phyloP scores from a whole-genome alignment of 2,797 vertebrate genomes.

The Mormyrops attenuatus region DNA sequence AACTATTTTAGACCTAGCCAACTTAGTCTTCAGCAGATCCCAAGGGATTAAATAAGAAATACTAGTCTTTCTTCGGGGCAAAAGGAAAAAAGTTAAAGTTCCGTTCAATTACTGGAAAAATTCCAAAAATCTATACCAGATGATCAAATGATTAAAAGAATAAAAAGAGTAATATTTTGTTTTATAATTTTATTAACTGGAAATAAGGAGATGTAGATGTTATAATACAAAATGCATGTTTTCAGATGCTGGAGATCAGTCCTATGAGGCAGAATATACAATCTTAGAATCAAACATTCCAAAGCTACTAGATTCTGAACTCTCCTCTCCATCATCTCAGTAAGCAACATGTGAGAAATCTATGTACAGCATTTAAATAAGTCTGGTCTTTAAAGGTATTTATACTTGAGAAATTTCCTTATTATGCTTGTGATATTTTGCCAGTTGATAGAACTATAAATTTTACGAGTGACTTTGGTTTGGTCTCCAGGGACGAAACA shows the following conservation, averaged over 20 bases:
- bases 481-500: background rate
- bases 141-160: background rate
- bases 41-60: background rate
- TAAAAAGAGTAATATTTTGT: background rate
- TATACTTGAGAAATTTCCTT: background rate
- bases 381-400: background rate
- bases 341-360: background rate
- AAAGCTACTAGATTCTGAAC: background rate
- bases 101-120: background rate
- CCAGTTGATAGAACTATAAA: background rate
- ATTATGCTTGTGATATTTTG: background rate
- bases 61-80: background rate
- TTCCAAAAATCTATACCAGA: background rate
- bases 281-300: background rate
- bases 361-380: background rate
- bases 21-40: background rate
- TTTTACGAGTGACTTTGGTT: conserved; percentile 1
- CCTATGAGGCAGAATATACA: background rate
- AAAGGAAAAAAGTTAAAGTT: background rate
- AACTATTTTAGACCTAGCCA: background rate
- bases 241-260: background rate
- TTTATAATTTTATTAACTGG: background rate
- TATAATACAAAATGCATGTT: background rate
- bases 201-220: background rate
- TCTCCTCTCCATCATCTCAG: background rate